Conservation (phyloP, 2,113 vertebrate species). For the Trogon melanurus region DNA sequence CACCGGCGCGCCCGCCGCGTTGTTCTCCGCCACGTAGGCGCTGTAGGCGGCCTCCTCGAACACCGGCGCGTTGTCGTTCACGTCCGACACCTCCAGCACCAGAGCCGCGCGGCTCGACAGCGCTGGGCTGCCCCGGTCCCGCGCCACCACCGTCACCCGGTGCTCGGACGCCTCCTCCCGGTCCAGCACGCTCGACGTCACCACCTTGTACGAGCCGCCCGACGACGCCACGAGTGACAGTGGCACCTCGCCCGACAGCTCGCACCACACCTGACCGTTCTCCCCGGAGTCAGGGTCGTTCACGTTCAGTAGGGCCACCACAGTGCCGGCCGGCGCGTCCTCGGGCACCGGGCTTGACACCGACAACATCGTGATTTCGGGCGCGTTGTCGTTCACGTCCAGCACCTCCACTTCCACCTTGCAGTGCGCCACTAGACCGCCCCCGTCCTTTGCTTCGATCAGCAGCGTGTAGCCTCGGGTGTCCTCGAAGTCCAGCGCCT, state of each 20-base stretch:
- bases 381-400: not conserved
- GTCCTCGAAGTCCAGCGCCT: conserved; percentile 48
- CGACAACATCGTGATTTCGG: fast-evolving
- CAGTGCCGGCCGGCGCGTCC: fast-evolving
- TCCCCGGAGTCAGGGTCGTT: fast-evolving
- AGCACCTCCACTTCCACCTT: conserved; percentile 17
- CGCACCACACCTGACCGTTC: not conserved
- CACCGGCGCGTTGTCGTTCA: conserved; percentile 52
- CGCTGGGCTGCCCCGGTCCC: conserved; percentile 14
- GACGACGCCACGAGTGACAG: not conserved
- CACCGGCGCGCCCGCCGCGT: not conserved
- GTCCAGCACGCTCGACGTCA: conserved; percentile 16
- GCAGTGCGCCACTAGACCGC: conserved; percentile 67
- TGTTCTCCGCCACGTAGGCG: conserved; percentile 4
- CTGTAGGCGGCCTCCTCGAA: conserved; percentile 32
- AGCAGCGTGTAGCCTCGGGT: too few species aligned
- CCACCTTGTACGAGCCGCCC: conserved; percentile 67
- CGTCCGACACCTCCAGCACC: conserved; percentile 34
- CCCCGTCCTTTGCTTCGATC: too few species aligned
- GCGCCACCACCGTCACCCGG: not conserved
- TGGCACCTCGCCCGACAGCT: conserved; percentile 44
- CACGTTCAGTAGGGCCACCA: fast-evolving
- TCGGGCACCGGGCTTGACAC: fast-evolving
- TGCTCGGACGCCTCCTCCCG: not conserved
- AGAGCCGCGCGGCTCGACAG: conserved; percentile 8